Conservation (phyloP, 1,140 invertebrate species). For the Drosophila nebulosa region DNA sequence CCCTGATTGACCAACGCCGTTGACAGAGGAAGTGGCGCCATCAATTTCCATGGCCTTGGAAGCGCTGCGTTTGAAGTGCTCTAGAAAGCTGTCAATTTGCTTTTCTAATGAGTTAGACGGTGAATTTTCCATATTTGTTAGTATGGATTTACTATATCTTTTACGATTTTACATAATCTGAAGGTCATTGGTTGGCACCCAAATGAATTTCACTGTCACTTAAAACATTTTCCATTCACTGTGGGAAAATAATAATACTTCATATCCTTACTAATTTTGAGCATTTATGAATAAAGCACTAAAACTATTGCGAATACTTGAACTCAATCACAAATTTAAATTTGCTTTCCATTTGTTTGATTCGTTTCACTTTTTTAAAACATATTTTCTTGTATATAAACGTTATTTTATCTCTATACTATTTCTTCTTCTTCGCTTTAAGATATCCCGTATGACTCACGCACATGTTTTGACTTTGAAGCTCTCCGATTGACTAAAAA, state of each 20-base stretch:
- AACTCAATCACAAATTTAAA: background rate
- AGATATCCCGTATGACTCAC: background rate
- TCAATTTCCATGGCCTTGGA: constrained; percentile 84
- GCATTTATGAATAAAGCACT: background rate
- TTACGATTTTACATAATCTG: background rate
- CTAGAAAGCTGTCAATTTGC: constrained; percentile 90
- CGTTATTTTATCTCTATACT: constrained; percentile 2
- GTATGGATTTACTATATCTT: background rate
- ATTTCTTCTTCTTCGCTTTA: background rate
- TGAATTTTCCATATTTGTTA: constrained; percentile 84
- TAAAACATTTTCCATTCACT: background rate
- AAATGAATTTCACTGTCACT: background rate
- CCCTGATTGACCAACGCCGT: constrained; percentile 18
- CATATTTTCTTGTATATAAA: background rate
- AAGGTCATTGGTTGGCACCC: background rate
- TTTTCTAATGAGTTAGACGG: constrained; percentile 87
- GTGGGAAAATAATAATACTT: background rate
- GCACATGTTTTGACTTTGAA: background rate
- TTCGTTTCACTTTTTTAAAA: background rate
- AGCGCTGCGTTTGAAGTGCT: constrained; percentile 89
- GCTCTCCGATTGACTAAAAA: background rate
- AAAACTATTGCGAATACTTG: background rate
- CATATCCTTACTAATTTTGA: background rate
- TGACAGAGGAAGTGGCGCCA: constrained; percentile 31
- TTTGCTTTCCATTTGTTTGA: background rate